Conservation (phyloP, 2,113 vertebrate species). For the Zapornia atra region DNA sequence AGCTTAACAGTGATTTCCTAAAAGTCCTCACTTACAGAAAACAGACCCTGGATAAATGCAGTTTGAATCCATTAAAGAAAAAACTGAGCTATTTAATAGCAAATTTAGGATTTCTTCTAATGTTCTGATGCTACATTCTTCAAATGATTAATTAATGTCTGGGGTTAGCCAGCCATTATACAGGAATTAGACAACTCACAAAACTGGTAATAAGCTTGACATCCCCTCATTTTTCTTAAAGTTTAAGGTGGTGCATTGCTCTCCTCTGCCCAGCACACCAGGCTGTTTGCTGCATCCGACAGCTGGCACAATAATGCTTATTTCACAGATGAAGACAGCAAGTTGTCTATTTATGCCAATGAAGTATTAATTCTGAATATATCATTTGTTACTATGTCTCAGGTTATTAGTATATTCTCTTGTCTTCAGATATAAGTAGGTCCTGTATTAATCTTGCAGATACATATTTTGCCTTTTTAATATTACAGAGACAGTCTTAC, state of each 20-base stretch:
- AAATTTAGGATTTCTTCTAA: neutral
- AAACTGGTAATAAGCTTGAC: neutral
- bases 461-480: neutral
- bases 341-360: neutral
- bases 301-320: neutral
- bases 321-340: neutral
- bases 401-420: neutral
- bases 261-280: neutral
- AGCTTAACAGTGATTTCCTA: neutral
- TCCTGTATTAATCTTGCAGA: neutral
- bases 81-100: neutral
- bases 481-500: neutral
- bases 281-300: neutral
- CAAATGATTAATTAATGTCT: neutral
- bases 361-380: neutral
- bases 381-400: neutral
- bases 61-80: neutral
- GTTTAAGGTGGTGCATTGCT: neutral
- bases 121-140: neutral
- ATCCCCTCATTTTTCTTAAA: neutral
- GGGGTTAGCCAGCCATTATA: neutral
- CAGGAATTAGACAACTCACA: neutral
- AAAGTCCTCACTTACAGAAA: neutral
- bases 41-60: rapidly evolving
- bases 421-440: neutral